Evolutionary conservation across 2,113 vertebrate species (phyloP).

Genomic region (Choloepus hoffmanni): DNA sequence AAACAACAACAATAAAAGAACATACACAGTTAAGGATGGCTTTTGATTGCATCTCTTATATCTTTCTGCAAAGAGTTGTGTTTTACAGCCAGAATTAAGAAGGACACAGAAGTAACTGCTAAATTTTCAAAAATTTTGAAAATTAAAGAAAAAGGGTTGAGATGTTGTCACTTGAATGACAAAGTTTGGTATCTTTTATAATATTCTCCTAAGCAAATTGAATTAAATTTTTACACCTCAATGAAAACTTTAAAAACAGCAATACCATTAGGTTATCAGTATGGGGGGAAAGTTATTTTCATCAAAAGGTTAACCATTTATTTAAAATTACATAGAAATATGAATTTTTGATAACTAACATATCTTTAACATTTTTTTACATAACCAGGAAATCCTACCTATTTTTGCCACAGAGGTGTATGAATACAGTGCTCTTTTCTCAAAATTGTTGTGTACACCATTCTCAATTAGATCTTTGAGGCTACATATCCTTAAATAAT

Average conservation of each 20-base stretch:
- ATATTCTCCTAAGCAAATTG: neutral
- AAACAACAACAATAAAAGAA: neutral
- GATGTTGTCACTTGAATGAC: neutral
- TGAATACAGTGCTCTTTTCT: too few relatives aligned
- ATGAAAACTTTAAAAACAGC: neutral
- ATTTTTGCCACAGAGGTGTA: neutral
- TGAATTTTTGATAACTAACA: too few relatives aligned
- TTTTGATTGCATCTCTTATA: neutral
- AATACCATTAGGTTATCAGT: neutral
- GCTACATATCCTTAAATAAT: neutral
- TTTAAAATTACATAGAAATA: neutral
- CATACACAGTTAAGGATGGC: fast-evolving
- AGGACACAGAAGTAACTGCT: neutral
- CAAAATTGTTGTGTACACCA: neutral
- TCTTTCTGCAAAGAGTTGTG: neutral
- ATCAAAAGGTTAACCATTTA: neutral
- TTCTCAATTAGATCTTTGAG: neutral
- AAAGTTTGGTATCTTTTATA: neutral
- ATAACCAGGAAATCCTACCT: neutral
- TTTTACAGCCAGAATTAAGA: neutral
- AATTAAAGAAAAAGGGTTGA: neutral
- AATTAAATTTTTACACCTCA: neutral
- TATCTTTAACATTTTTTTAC: neutral
- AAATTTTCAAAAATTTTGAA: neutral
- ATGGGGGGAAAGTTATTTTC: neutral